A percentile compares a stretch with the other conserved stretches of the same genome.
Conservation (phyloP, 2,113 vertebrate genomes). For the Marcusenius ussheri region DNA sequence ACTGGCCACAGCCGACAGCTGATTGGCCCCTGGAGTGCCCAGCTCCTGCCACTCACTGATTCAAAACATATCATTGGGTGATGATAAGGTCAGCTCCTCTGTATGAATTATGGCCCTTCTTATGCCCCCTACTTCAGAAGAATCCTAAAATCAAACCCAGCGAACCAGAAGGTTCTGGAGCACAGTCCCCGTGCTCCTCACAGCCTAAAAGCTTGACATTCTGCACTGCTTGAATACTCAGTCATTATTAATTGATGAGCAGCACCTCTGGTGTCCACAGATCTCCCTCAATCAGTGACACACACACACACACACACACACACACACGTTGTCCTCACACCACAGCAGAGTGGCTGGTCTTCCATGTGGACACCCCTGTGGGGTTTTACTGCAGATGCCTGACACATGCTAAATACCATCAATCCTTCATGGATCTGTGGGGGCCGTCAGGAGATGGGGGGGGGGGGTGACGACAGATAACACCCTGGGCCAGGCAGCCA, state of each 20-base stretch:
- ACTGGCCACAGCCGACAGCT: neutral
- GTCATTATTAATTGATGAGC: neutral
- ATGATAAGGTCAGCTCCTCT: neutral
- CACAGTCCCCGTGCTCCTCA: neutral
- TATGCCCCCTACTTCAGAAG: neutral
- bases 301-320: neutral
- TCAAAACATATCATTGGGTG: neutral
- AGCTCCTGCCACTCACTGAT: neutral
- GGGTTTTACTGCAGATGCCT: neutral
- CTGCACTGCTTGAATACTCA: neutral
- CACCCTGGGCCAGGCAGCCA: no score
- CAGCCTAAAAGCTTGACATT: neutral
- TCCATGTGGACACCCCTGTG: neutral
- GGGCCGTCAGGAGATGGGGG: neutral
- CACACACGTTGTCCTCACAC: neutral
- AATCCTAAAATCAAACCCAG: neutral
- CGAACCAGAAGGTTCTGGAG: neutral
- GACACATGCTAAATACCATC: constrained; percentile 13
- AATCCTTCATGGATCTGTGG: constrained; percentile 34
- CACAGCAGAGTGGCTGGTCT: neutral
- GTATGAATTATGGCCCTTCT: neutral
- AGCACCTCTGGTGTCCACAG: neutral
- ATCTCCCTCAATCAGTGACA: neutral
- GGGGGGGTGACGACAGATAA: neutral
- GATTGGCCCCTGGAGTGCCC: neutral